phyloP scores from a whole-genome alignment of 2,113 vertebrate genomes.

The Sorex fumeus region DNA sequence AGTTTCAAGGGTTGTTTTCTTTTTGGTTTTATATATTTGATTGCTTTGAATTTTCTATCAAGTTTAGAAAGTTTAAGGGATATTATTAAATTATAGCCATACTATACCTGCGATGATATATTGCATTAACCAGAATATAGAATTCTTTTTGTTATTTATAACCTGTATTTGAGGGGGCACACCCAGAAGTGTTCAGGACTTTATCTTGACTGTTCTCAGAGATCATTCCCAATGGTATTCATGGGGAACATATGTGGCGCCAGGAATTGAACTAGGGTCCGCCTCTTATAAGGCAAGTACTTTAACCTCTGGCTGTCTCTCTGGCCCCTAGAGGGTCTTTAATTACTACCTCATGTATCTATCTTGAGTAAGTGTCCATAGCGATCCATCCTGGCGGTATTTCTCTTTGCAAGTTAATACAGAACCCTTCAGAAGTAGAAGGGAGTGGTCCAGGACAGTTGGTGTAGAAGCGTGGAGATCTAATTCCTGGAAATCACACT shows the following conservation, averaged over 20 bases:
- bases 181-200: no score
- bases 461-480: not conserved
- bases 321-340: no score
- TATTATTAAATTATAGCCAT: not conserved
- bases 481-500: slow-evolving; percentile 69
- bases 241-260: no score
- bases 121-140: not conserved
- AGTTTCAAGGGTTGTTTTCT: no score
- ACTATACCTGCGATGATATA: not conserved
- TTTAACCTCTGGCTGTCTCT: no score
- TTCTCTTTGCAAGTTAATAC: slow-evolving; percentile 29
- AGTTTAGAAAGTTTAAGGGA: not conserved
- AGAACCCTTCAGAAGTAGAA: not conserved
- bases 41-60: not conserved
- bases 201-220: no score
- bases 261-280: no score
- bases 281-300: no score
- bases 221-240: no score
- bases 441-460: not conserved
- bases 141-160: not conserved
- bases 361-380: not conserved
- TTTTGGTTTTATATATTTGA: no score
- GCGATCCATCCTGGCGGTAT: not conserved
- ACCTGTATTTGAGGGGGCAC: no score
- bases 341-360: not conserved